Conservation (phyloP, 2,113 vertebrate genomes). For the Rhinopomastus cyanomelas region DNA sequence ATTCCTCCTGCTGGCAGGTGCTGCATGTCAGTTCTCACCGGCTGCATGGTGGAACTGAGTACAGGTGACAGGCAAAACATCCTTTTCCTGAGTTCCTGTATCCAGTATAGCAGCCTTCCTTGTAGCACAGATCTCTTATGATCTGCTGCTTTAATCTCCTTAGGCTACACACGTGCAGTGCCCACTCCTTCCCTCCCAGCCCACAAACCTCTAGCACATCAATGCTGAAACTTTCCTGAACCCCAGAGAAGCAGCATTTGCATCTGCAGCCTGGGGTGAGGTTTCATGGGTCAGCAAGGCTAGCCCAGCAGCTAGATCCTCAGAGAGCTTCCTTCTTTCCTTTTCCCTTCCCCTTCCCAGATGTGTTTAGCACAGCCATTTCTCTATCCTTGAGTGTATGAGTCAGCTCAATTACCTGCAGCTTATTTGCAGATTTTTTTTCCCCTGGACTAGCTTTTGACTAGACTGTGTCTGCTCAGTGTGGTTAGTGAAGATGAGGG, state of each 20-base stretch:
- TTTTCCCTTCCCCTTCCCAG: background rate
- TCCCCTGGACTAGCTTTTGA: background rate
- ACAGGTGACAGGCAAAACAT: rapidly evolving
- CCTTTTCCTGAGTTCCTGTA: background rate
- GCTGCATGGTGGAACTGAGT: background rate
- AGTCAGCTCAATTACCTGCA: background rate
- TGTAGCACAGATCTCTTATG: rapidly evolving
- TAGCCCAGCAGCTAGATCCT: background rate
- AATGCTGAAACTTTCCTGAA: background rate
- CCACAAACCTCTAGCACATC: background rate
- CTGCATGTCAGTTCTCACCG: background rate
- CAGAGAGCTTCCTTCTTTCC: background rate
- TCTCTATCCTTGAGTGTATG: background rate
- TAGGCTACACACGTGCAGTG: background rate
- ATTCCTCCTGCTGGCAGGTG: background rate
- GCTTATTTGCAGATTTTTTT: background rate
- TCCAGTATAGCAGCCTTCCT: background rate
- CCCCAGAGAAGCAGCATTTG: rapidly evolving
- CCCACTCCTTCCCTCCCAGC: background rate
- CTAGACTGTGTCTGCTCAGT: background rate
- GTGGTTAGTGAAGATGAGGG: background rate
- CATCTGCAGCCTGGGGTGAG: background rate
- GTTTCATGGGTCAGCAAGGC: background rate
- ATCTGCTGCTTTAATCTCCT: background rate
- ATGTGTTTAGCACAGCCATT: background rate